Conservation (phyloP, 2,888 invertebrate species). For the Lycia hirtaria region DNA sequence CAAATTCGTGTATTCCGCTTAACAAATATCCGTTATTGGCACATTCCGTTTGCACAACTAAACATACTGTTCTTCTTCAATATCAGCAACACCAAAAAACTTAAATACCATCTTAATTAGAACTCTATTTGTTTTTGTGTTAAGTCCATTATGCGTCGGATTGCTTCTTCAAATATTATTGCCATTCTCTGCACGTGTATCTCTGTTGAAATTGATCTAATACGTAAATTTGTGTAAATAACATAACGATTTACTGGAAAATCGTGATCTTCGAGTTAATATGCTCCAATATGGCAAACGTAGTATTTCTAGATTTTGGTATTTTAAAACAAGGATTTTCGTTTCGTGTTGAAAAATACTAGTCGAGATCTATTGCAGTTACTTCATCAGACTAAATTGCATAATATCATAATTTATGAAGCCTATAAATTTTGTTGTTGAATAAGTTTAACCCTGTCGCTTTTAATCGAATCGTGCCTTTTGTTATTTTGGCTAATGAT, state of each 20-base stretch:
- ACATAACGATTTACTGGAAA: not conserved
- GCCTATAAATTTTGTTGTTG: not conserved
- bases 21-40: conserved; percentile 38
- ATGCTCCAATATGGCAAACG: not conserved
- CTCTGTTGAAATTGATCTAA: not conserved
- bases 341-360: conserved; percentile 26
- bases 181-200: not conserved
- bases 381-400: not conserved
- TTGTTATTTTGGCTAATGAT: too few species aligned
- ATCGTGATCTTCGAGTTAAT: not conserved
- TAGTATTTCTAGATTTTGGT: not conserved
- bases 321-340: not conserved
- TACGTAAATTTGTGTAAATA: not conserved
- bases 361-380: conserved; percentile 1
- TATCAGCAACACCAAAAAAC: conserved; percentile 12
- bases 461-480: too few species aligned
- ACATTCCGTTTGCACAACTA: conserved; percentile 29
- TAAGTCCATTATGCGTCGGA: not conserved
- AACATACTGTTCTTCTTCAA: conserved; percentile 6
- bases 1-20: conserved; percentile 29
- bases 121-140: conserved; percentile 4
- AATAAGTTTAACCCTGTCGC: too few species aligned
- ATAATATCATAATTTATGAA: not conserved
- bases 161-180: conserved; percentile 2
- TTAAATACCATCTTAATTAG: conserved; percentile 6